phyloP scores from a whole-genome alignment of 2,113 vertebrate species.

The crab-eating macaque (Macaca fascicularis) region DNA sequence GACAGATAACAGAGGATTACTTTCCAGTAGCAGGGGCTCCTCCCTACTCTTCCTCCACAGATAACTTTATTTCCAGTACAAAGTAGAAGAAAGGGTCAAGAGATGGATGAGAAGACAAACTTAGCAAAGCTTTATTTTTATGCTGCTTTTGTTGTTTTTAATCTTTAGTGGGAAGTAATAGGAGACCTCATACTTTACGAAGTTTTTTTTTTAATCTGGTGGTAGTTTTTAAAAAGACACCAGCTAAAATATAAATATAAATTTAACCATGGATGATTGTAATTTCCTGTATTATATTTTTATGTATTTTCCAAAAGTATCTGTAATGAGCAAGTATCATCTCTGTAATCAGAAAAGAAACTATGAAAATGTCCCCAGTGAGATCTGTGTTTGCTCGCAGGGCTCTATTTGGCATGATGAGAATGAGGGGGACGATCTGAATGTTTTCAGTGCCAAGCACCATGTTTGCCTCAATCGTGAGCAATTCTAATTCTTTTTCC shows the following conservation, averaged over 20 bases:
- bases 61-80: neutral
- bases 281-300: neutral
- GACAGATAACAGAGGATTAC: neutral
- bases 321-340: neutral
- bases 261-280: neutral
- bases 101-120: neutral
- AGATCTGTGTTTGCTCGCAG: neutral
- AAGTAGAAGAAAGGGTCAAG: neutral
- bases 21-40: neutral
- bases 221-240: neutral
- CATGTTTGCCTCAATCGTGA: conserved; percentile 15
- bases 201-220: neutral
- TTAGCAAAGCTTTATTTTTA: neutral
- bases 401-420: neutral
- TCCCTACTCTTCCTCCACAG: no score
- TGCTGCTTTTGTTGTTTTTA: neutral
- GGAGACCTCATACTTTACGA: neutral
- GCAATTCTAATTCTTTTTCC: conserved; percentile 68
- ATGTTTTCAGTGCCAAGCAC: rapidly evolving
- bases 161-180: neutral
- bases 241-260: neutral
- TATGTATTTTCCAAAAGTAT: neutral
- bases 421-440: rapidly evolving
- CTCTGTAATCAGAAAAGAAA: conserved; percentile 6
- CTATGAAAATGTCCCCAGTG: neutral